Base-by-base conservation (phyloP, 2,113 vertebrate genomes). In the Halcyon senegalensis region DNA sequence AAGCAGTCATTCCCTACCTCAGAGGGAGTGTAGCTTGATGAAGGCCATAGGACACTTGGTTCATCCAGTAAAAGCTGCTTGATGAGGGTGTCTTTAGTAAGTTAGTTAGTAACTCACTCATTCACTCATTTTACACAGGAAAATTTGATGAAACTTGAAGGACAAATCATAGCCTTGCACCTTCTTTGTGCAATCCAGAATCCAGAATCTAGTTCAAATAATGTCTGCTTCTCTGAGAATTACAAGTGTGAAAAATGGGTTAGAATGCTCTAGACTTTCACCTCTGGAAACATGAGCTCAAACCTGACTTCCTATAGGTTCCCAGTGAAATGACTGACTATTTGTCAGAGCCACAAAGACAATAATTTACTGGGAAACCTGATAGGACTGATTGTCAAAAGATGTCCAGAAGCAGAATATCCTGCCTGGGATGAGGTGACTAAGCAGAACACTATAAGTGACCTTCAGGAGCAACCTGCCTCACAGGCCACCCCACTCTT, bases 41-140 rank as follows among this genome's bases (percentile, higher is more conserved):
- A 89, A 93, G 95, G 95, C 96, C 95, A 96, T 92, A 94, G 94
- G 96, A 97, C 96, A 95, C 84, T 93, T 94, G 84, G 91, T 96
- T 94, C 94, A 96, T 87, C 80, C 91, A 87, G 58, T 92, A 91
- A 97, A 95, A 96, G 92, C 96, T 94, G 94, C 93, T 96, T 94
- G 96, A 97, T 93, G 93, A 96, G 92, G 70, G 84, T 2, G 2
- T 92, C 86, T 94, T 92, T 55, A 90, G 3, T 90, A 92, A 91
- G 74, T 95, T 95, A 91, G 82, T 92, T 90, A 89, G 62, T 79
- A 85, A 93, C 87, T 95, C 90, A 90, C 78, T 94, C 88, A 95
- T 96, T 94, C 92, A 96, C 86, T 94, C 91, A 93, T 91, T 91
- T 92, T 91, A 95, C 79, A 70, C 81, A 89, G 74, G 92, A 94